These are phyloP conservation scores for Melanotus villosus DNA, from an alignment of 2,888 invertebrate species.

Conservation along the genomic window DNA sequence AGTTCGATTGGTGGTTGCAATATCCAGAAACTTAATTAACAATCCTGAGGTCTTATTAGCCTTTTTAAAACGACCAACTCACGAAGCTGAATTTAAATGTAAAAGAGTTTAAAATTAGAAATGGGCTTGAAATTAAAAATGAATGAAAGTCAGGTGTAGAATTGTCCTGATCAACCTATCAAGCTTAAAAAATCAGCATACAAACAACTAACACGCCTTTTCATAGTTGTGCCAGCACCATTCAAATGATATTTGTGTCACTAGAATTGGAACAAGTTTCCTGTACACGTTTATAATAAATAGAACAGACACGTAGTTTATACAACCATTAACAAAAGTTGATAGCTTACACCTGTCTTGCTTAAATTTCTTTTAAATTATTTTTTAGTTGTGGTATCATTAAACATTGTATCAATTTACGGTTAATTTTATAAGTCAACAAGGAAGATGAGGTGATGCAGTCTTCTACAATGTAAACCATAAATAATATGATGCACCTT, in stretches of 20 bases:
- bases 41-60: too few relatives aligned
- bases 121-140: too few relatives aligned
- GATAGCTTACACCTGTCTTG: conserved; percentile 4
- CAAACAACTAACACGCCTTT: conserved; percentile 30
- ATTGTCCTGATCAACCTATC: too few relatives aligned
- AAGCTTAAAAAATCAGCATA: not conserved
- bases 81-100: too few relatives aligned
- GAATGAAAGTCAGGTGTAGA: too few relatives aligned
- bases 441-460: conserved; percentile 2
- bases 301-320: not conserved
- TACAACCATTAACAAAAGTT: conserved; percentile 7
- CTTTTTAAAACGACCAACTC: too few relatives aligned
- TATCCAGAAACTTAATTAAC: too few relatives aligned
- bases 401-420: not conserved
- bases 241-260: conserved; percentile 23
- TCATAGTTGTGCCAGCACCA: conserved; percentile 28
- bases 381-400: not conserved
- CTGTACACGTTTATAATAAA: not conserved
- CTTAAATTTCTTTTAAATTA: conserved; percentile 8
- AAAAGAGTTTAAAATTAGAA: too few relatives aligned
- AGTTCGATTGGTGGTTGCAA: too few relatives aligned
- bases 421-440: conserved; percentile 18
- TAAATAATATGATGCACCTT: conserved; percentile 26
- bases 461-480: not conserved
- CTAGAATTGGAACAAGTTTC: conserved; percentile 25